A percentile compares a stretch with the other conserved stretches of the same genome.
Evolutionary conservation across 2,797 vertebrate genomes (phyloP).

Genomic region (Lutjanus argentimaculatus): DNA sequence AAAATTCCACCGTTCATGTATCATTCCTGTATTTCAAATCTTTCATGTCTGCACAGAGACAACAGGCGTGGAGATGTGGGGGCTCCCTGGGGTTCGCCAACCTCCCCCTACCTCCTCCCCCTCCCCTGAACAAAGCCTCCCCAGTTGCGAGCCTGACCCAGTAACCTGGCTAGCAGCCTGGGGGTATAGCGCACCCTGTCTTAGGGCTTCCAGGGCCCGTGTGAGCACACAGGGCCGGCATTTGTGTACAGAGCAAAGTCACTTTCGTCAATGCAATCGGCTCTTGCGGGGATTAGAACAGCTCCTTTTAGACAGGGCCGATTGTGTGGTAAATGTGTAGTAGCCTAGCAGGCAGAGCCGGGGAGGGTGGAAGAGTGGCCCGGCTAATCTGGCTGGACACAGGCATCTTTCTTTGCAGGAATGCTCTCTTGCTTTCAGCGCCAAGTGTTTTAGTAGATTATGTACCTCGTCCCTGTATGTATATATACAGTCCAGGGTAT

Average conservation of each 20-base stretch:
- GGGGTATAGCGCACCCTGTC: constrained; percentile 78
- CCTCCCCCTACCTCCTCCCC: constrained; percentile 71
- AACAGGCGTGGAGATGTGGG: constrained; percentile 77
- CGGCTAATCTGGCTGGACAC: constrained; percentile 76
- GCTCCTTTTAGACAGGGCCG: constrained; percentile 79
- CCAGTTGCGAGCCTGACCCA: constrained; percentile 87
- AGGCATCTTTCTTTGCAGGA: constrained; percentile 79
- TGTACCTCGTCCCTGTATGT: constrained; percentile 31
- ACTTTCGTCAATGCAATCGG: constrained; percentile 79
- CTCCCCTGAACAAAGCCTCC: constrained; percentile 82
- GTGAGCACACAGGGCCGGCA: constrained; percentile 69
- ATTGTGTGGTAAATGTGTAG: constrained; percentile 74
- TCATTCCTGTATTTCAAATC: constrained; percentile 69
- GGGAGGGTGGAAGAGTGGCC: constrained; percentile 64
- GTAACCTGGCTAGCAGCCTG: constrained; percentile 85
- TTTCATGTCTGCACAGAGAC: constrained; percentile 82
- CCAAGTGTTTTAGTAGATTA: constrained; percentile 47
- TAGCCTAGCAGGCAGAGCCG: constrained; percentile 62
- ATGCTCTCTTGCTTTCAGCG: constrained; percentile 57
- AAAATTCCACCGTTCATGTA: constrained; percentile 50
- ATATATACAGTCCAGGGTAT: constrained; percentile 26
- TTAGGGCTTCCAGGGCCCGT: constrained; percentile 66
- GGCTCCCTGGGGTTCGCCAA: constrained; percentile 79
- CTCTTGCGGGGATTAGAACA: constrained; percentile 80
- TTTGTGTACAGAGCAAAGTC: constrained; percentile 81